Base-by-base conservation (phyloP, 2,888 invertebrate species). In the Nineta flava region DNA sequence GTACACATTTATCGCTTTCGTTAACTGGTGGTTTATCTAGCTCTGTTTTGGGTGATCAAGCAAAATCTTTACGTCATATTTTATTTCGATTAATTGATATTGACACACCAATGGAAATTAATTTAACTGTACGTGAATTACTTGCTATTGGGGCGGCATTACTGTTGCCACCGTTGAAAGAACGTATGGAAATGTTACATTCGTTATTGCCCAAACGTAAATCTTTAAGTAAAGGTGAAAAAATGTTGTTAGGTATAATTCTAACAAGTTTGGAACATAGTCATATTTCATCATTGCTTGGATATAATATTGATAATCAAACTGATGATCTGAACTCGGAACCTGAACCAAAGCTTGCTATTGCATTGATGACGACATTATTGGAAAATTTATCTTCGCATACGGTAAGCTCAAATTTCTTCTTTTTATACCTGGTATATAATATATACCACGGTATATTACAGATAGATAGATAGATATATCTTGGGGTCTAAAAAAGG, bases 211-310 rank as follows among this genome's bases (percentile, higher is more conserved):
- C 76, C 0, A 67, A 71, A 54, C 16, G 45, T 10, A 17, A 43
- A 34, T 34, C 49, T 6, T 65, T 78, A 9, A 70, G 75, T 9
- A 69, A 70, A 55, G 78, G 79, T 41, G 76, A 79, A 68, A 69
- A 73, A 57, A 71, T 77, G 71, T 68, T 78, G 52, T 62, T 77
- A 52, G 71, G 68, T 48, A 76, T 79, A 46, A 74, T 79, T 48
- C 63, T 79, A 52, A 72, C 70, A 31, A 77, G 77, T 59, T 65
- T 79, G 41, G 77, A 77, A 59, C 74, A 76, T 54, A 66, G 66
- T 31, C 75, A 77, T 56, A 69, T 77, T 10, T 72, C 77, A 1
- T 66, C 73, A 1, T 62, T 78, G 40, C 63, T 78, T 6, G 75
- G 76, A 3, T 70, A 72, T 55, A 64, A 66, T 45, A 56, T 58